Base-by-base conservation (phyloP, 2,888 invertebrate species). In the Drosophila birchii region DNA sequence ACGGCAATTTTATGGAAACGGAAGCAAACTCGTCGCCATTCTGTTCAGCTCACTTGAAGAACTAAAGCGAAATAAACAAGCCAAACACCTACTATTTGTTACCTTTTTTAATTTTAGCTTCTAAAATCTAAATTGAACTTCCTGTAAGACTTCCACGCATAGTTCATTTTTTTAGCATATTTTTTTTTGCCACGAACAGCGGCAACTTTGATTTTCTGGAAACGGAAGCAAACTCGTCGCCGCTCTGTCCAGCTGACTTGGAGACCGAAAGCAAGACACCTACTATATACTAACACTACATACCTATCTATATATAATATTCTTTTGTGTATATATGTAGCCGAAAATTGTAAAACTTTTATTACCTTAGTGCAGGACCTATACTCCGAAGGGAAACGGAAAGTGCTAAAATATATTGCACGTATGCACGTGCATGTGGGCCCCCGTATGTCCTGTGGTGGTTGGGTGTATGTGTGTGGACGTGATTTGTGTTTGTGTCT, bases 371-470 rank as follows among this genome's bases (percentile, higher is more conserved):
- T 72, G 70, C 53, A 60, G 73, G 71, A 41, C 4, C 56, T 26
- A 57, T 57, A 20, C 53, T 36, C 61, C 29, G 23, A 53, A 36
- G 56, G 70, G 55, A 60, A 83, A 67, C 71, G 76, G 64, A 68
- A 54, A 53, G 53, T 56, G 34, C 67, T 58, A 60, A 70, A 78
- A 68, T 62, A 23, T 66, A 64, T 78, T 80, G 68, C 57, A 66
- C 60, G 45, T 60, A 54, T 60, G 66, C 54, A 54, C 18, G 62
- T 73, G 58, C 26, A 39, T 43, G 39, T 60, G 60, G 23, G 20
- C 39, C 39, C 38, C 38, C 29, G 38, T 29, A 26, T 29, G 20
- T 20, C 29, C 38, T 16, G 18, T 41, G 57, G 12, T 6, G 20
- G 20, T 20, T 20, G 20, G 55, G 44, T 63, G n/a, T 32, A 39